phyloP scores from a whole-genome alignment of 2,797 vertebrate species.

The Halcyon badia region DNA sequence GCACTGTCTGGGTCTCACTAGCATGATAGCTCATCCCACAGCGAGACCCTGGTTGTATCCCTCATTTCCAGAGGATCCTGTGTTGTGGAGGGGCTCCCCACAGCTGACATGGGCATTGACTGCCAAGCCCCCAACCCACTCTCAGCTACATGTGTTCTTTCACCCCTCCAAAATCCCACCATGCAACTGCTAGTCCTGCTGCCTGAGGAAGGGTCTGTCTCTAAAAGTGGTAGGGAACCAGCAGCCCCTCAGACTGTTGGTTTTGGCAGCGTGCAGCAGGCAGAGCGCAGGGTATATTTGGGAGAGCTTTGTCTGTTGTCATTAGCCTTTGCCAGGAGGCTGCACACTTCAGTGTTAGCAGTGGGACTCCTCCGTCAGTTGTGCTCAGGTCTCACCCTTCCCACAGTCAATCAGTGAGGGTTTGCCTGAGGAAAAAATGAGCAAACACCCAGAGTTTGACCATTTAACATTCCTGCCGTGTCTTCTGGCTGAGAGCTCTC shows the following conservation, averaged over 20 bases:
- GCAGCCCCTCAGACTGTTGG: neutral
- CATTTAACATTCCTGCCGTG: slow-evolving; percentile 4
- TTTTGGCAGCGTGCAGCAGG: neutral
- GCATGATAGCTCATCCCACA: neutral
- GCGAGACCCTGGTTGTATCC: neutral
- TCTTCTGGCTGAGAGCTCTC: slow-evolving; percentile 20
- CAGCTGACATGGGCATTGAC: neutral
- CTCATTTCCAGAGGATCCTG: neutral
- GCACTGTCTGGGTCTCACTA: neutral
- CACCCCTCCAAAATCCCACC: neutral
- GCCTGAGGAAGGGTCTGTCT: neutral
- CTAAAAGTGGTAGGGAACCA: neutral
- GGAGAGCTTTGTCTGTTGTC: neutral
- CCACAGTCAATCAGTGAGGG: neutral
- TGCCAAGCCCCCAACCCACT: neutral
- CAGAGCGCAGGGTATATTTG: neutral
- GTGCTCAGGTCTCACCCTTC: neutral
- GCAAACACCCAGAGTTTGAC: neutral
- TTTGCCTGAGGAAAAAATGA: slow-evolving; percentile 24
- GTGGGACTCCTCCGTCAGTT: neutral
- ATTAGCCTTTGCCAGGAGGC: neutral
- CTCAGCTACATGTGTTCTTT: neutral
- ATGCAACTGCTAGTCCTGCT: neutral
- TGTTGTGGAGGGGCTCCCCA: neutral
- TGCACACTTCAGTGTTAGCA: neutral